Evolutionary conservation across 2,797 vertebrate genomes (phyloP), one percentile per base, ranked within the genome.

Genomic region (Columba guinea): DNA sequence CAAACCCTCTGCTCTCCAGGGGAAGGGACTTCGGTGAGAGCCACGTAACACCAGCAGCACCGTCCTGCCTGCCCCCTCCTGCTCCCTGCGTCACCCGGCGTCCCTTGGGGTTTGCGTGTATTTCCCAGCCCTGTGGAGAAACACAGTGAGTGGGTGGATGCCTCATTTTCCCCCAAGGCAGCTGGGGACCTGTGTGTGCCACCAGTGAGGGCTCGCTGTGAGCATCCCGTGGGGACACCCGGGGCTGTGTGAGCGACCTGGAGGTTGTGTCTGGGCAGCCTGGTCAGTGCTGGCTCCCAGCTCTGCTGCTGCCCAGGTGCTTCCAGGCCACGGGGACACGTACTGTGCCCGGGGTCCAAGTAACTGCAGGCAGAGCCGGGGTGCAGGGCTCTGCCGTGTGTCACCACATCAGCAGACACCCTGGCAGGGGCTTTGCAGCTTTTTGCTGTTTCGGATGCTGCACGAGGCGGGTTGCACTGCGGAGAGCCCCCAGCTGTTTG

Each of bases 41-140:
- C 75, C 2, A 0, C 2, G 2, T 17, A 37, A 32, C 0, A 0
- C 46, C 4, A 13, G 74, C 27, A 83, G 32, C 2, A 0, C 48
- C 7, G 35, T 41, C 52, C 73, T 74, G 67, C 52, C 52, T 71
- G 69, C 10, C 32, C 34, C 30, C 44, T 44, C 68, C 75, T 55
- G 74, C 93, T 81, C 51, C 82, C 71, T 35, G 52, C 4, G 1
- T 34, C 28, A 10, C 73, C 63, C 59, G 3, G 3, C 1, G 1
- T 59, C 58, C 67, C 78, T 6, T 1, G 3, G 90, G 59, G 21
- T 59, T 59, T 70, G 3, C 2, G 1, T 8, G 32, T 4, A 0
- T 64, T 75, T 79, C 37, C 41, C 70, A 71, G 81, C 80, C 60
- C 84, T 2, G 4, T 37, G 35, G 23, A 55, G 67, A 19, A 52